phyloP scores from a whole-genome alignment of 2,888 invertebrate genomes.

The Artemia sinica region DNA sequence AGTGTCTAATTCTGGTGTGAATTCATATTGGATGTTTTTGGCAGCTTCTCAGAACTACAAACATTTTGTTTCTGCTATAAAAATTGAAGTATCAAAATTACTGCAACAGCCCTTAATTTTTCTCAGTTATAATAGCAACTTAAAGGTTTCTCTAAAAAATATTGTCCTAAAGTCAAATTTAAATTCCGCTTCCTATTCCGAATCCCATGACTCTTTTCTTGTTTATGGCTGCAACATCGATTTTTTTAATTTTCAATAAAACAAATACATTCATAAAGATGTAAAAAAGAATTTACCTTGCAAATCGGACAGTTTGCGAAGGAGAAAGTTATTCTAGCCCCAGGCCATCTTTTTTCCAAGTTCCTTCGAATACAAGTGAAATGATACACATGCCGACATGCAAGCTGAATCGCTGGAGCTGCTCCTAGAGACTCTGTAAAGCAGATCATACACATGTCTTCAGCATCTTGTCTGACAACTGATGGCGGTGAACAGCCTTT shows the following conservation, averaged over 20 bases:
- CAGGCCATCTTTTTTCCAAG: slow-evolving; percentile 71
- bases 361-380: slow-evolving; percentile 73
- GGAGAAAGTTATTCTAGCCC: slow-evolving; percentile 86
- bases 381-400: slow-evolving; percentile 92
- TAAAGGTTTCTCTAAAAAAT: not conserved
- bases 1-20: no score
- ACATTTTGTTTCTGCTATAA: no score
- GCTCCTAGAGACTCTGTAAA: slow-evolving; percentile 90
- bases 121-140: slow-evolving; percentile 14
- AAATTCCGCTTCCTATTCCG: no score
- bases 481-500: slow-evolving; percentile 49
- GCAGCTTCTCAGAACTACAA: no score
- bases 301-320: slow-evolving; percentile 93
- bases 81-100: no score
- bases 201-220: no score
- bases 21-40: no score
- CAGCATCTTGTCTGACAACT: slow-evolving; percentile 76
- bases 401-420: slow-evolving; percentile 77
- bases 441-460: slow-evolving; percentile 99
- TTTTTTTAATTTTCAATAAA: no score
- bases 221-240: no score
- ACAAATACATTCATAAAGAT: slow-evolving; percentile 14
- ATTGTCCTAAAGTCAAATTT: slow-evolving; percentile 2
- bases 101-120: no score
- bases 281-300: slow-evolving; percentile 44